Evolutionary conservation across 92 coral and sea anemone species (phyloP), one percentile per base, ranked within the genome.

Genomic region (Umimayanthus chanpuru): DNA sequence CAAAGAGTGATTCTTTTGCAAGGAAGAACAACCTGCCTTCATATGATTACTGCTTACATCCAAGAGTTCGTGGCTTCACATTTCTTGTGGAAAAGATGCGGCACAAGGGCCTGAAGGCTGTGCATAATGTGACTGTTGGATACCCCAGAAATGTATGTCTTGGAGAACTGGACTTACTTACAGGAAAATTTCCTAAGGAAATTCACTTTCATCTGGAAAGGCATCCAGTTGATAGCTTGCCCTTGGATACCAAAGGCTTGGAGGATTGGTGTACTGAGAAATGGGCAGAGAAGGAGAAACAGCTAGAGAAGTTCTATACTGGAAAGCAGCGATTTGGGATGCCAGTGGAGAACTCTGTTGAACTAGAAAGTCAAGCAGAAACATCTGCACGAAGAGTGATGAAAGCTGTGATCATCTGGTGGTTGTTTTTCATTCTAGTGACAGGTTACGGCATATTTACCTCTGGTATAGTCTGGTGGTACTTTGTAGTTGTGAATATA

Each of bases 51-150:
- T 96, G 96, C 7, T 85, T 97, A n/a, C 99, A 97, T 76, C 99
- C 99, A 9, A 94, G 99, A n/a, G 92, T 97, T 25, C 90, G 93
- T 3, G 99, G 99, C 15, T 95, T 97, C 85, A 95, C 97, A 14
- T 95, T 87, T 73, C 93, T 98, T 61, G 89, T 97, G 8, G 92
- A 95, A 84, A 94, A 97, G 76, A 91, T 97, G 18, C 88, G 94
- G 4, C 89, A 91, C 58, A 92, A 93, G n/a, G 90, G 89, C 61
- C 73, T 97, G 32, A 92, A 94, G 77, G 97, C 98, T 16, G 80
- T 97, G 16, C 97, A 95, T 85, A 93, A 97, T 90, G 99, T 97
- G 30, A 97, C 99, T 0, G 92, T 97, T 53, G 99, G 97, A 16
- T 97, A 95, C 91, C 94, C 90, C 29, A 88, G 83, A 25, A 93